Base-by-base conservation (phyloP, 2,797 vertebrate genomes). In the Pyrocephalus nanus region DNA sequence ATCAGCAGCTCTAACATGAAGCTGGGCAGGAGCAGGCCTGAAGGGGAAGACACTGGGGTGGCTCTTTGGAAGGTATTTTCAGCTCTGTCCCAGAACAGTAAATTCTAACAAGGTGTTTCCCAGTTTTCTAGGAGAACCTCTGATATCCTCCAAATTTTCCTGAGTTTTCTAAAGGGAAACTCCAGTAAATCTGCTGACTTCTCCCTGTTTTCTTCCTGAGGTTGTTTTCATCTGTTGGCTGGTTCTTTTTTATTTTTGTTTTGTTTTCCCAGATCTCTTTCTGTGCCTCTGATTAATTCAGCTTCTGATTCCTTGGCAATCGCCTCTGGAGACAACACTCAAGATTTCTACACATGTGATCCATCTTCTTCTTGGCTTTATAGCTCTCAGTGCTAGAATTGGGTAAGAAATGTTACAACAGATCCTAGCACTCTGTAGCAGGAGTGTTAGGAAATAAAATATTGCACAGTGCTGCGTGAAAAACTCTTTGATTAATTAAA, bases 321-420 rank as follows among this genome's bases (percentile, higher is more conserved):
- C 0, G 1, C 58, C 77, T 84, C 83, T 90, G 77, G 83, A 96
- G 80, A n/a, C 43, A 58, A 23, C 0, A 0, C 51, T 65, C 73
- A 90, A 75, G 69, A 80, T 90, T 88, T 75, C 86, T 83, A 75
- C 93, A 57, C 19, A 6, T 38, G 60, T 36, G 62, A 86, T 91
- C 86, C 73, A 80, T 80, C 80, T 60, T 86, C 64, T 71, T 72
- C 66, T 81, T 90, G 84, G 58, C 74, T 81, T 47, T 16, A 1
- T 54, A 78, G 84, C 65, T 64, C 36, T 85, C 66, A 15, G 60
- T 43, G n/a, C 74, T 79, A 84, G 40, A 86, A 73, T 94, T 95
- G 77, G 71, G 91, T 88, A 96, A 96, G 96, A 94, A 96, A 67
- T 85, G 34, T 96, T 94, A 67, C 96, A 77, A 95, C 91, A 97